Conservation (phyloP, 2,113 vertebrate genomes). For the Chelonoidis abingdonii region DNA sequence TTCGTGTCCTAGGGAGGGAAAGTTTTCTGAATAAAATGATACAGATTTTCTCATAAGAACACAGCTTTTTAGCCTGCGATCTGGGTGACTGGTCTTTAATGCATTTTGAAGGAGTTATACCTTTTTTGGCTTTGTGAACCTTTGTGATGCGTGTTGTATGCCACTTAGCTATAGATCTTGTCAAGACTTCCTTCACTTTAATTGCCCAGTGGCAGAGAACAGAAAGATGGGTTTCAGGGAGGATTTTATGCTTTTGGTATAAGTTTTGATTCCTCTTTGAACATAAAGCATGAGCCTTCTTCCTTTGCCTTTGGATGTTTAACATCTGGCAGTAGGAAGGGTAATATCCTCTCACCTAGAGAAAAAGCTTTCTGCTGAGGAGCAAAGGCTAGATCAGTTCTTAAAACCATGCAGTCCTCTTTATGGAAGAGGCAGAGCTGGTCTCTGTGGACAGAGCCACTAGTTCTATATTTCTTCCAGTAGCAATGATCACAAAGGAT, state of each 20-base stretch:
- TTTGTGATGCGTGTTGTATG: neutral
- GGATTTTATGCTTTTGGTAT: neutral
- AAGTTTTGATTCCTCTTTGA: neutral
- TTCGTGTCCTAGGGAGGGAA: conserved; percentile 52
- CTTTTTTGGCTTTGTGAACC: neutral
- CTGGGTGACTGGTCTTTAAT: neutral
- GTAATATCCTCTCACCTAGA: neutral
- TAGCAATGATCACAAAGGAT: neutral
- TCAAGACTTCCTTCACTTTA: neutral
- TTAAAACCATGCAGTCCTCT: neutral
- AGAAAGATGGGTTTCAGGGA: neutral
- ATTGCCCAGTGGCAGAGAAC: neutral
- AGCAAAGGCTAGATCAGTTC: neutral
- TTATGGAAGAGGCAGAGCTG: neutral
- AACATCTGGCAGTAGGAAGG: neutral
- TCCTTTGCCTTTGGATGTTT: neutral
- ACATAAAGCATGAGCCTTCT: neutral
- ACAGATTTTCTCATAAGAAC: conserved; percentile 36
- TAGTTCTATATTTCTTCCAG: neutral
- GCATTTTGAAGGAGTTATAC: neutral
- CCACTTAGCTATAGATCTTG: neutral
- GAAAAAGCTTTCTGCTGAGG: neutral
- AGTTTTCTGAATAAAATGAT: neutral
- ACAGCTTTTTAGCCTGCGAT: neutral
- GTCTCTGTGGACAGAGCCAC: neutral